Conservation (phyloP, 2,113 vertebrate genomes). For the Bothrops jararaca region DNA sequence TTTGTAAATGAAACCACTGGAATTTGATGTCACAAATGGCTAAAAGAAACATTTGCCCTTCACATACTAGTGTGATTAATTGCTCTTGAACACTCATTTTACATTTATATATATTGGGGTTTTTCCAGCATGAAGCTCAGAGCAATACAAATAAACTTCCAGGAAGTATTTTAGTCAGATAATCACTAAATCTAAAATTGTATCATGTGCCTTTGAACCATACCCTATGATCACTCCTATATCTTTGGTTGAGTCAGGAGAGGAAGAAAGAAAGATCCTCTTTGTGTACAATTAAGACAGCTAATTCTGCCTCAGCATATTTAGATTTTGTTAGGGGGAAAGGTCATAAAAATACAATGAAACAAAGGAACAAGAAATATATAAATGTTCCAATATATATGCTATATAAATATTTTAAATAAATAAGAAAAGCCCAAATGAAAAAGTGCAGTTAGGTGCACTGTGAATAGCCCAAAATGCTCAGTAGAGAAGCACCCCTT, state of each 20-base stretch:
- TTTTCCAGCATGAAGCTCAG: not conserved
- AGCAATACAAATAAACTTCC: not conserved
- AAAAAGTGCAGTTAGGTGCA: conserved; percentile 24
- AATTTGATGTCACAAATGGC: not conserved
- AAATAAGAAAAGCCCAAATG: conserved; percentile 35
- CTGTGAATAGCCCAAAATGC: conserved; percentile 33
- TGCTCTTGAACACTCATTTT: not conserved
- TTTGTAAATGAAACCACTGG: not conserved
- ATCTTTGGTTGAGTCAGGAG: not conserved
- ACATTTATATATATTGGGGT: not conserved
- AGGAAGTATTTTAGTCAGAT: not conserved
- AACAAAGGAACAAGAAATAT: not conserved
- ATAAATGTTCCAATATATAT: not conserved
- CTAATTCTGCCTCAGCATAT: not conserved
- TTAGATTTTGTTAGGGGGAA: not conserved
- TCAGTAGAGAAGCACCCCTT: conserved; percentile 20
- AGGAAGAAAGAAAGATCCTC: not conserved
- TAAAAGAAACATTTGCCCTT: not conserved
- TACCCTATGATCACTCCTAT: not conserved
- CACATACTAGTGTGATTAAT: not conserved
- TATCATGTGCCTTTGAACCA: not conserved
- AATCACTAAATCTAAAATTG: not conserved
- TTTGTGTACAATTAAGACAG: not conserved
- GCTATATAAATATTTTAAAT: conserved; percentile 23
- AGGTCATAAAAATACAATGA: not conserved